Percentiles rank a stretch among this genome's conserved stretches.
Conservation (phyloP, 35 echinoderm and acorn worm genomes). For the Apostichopus californicus region DNA sequence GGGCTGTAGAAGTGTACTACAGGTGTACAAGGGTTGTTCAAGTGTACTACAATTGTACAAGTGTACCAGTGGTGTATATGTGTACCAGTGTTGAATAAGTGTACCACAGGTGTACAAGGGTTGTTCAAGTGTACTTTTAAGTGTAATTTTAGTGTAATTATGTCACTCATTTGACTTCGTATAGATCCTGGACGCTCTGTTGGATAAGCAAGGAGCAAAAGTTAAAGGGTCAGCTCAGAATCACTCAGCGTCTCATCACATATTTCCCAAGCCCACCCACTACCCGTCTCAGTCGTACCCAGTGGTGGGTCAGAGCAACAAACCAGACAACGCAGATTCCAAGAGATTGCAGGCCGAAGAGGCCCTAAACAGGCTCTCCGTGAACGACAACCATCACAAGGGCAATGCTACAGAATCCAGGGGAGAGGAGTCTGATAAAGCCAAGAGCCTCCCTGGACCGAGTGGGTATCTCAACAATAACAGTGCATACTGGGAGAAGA, state of each 20-base stretch:
- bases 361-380: not conserved
- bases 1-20: too few species aligned
- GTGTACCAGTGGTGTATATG: too few species aligned
- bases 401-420: not conserved
- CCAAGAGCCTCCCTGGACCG: constrained; percentile 49
- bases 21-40: too few species aligned
- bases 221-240: constrained; percentile 54
- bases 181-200: constrained; percentile 91
- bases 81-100: too few species aligned
- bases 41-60: too few species aligned
- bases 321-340: not conserved
- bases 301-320: not conserved
- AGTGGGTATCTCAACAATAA: constrained; percentile 54
- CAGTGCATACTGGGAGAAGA: constrained; percentile 82
- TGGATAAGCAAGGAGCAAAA: constrained; percentile 89
- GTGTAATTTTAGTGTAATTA: too few species aligned
- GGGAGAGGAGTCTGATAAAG: constrained; percentile 49
- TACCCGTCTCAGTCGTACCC: constrained; percentile 45
- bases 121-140: too few species aligned
- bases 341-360: constrained; percentile 6
- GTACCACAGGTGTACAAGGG: too few species aligned
- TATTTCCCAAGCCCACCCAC: constrained; percentile 47
- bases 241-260: constrained; percentile 35
- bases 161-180: not conserved
- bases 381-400: constrained; percentile 23